Base-by-base conservation (phyloP, 2,888 invertebrate genomes). In the Melanostoma mellinum region DNA sequence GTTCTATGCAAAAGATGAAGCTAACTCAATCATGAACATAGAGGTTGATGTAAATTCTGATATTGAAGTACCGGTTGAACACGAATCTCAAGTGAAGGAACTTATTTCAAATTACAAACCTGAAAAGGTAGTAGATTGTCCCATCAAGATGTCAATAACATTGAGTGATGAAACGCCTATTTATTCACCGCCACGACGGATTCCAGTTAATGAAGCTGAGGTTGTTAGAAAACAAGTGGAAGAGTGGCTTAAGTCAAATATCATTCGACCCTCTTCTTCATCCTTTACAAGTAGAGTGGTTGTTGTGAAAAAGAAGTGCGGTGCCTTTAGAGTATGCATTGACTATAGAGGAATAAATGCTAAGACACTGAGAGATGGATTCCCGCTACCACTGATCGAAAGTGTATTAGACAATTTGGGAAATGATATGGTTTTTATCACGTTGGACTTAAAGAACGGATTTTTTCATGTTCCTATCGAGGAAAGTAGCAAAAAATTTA, bases 301-400 rank as follows among this genome's bases (percentile, higher is more conserved):
- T 8, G 53, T 88, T 3, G 87, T 88, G 0, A 86, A 85, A 35
- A 85, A 86, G 55, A 86, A 81, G 32, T 60, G 81, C 10, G 78
- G 69, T 30, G 48, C 33, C 2, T 40, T 10, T 2, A 40, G 85
- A 60, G 3, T 85, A 75, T 91, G 90, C 74, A 86, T 91, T 0
- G 90, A 91, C 73, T 92, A 88, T 72, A 65, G 91, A n/a, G 75
- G 76, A 10, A 40, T 90, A 2, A 91, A 91, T 85, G 71, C 80
- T 32, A 87, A 87, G 65, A 88, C 89, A 0, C 75, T 87, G 1
- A 88, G 88, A 68, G 89, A 89, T 40, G 73, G 87, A 35, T 89
- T 86, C 75, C 89, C 89, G 0, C 55, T 90, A 8, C 90, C 90
- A 2, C 33, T 89, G 3, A 90, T 90, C 9, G 89, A 91, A 53